Conservation (phyloP, 2,113 vertebrate genomes). For the Mesoclemmys tuberculata region DNA sequence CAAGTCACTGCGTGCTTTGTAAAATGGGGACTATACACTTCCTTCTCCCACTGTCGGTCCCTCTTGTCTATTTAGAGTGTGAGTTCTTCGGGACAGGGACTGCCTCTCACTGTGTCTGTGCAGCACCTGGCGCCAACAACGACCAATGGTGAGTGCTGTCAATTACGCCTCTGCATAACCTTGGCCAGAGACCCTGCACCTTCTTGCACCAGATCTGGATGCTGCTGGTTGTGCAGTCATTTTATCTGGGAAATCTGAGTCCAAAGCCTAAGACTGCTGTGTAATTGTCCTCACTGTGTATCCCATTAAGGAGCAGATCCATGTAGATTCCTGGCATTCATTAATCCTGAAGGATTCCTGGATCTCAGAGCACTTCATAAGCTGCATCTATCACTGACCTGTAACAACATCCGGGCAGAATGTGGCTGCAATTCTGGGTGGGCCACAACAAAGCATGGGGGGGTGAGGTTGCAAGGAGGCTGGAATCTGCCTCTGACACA, state of each 20-base stretch:
- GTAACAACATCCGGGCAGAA: background rate
- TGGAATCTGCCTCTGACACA: background rate
- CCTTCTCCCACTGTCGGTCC: background rate
- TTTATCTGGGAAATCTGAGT: background rate
- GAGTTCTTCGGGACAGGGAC: fast-evolving
- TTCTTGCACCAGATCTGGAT: fast-evolving
- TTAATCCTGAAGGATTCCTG: background rate
- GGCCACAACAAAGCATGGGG: background rate
- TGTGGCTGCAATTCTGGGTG: background rate
- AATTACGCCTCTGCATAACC: fast-evolving
- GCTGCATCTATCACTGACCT: background rate
- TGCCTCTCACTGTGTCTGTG: background rate
- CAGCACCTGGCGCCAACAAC: background rate
- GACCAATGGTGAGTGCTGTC: fast-evolving
- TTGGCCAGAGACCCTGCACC: fast-evolving
- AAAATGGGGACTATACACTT: fast-evolving
- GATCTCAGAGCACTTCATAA: background rate
- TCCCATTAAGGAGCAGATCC: background rate
- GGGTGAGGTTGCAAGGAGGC: background rate
- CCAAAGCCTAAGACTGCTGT: background rate
- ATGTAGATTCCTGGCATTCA: background rate
- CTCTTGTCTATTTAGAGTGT: fast-evolving
- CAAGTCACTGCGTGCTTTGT: background rate
- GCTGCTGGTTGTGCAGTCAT: fast-evolving
- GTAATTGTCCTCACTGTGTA: fast-evolving